phyloP scores from a whole-genome alignment of 2,888 invertebrate species.

The Beris chalybata region DNA sequence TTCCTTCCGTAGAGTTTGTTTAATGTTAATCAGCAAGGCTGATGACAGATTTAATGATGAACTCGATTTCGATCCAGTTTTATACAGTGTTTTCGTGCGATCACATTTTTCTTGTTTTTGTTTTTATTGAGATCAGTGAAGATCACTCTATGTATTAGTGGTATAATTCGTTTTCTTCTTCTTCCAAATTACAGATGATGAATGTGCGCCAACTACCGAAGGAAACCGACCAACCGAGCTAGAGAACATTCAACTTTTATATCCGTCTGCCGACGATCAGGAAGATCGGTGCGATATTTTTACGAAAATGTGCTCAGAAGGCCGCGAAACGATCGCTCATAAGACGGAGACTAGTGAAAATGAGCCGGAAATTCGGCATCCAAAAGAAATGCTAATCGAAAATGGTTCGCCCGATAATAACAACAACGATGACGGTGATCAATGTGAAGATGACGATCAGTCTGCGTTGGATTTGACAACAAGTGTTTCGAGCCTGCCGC shows the following conservation, averaged over 20 bases:
- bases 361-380: conserved; percentile 5
- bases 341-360: conserved; percentile 12
- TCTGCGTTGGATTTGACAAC: conserved; percentile 48
- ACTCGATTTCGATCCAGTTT: not conserved
- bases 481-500: conserved; percentile 41
- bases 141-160: not conserved
- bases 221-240: too few relatives aligned
- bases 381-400: conserved; percentile 19
- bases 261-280: too few relatives aligned
- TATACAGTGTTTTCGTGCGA: not conserved
- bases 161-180: not conserved
- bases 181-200: not conserved
- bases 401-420: conserved; percentile 30
- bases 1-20: conserved; percentile 17
- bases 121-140: not conserved
- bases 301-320: conserved; percentile 20
- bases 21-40: conserved; percentile 4
- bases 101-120: not conserved
- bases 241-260: too few relatives aligned
- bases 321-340: conserved; percentile 4
- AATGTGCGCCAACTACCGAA: not conserved
- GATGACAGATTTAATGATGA: conserved; percentile 3
- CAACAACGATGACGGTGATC: conserved; percentile 38
- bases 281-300: too few relatives aligned
- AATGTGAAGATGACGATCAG: conserved; percentile 45